Evolutionary conservation across 2,797 vertebrate genomes (phyloP).

Genomic region (Dermochelys coriacea): DNA sequence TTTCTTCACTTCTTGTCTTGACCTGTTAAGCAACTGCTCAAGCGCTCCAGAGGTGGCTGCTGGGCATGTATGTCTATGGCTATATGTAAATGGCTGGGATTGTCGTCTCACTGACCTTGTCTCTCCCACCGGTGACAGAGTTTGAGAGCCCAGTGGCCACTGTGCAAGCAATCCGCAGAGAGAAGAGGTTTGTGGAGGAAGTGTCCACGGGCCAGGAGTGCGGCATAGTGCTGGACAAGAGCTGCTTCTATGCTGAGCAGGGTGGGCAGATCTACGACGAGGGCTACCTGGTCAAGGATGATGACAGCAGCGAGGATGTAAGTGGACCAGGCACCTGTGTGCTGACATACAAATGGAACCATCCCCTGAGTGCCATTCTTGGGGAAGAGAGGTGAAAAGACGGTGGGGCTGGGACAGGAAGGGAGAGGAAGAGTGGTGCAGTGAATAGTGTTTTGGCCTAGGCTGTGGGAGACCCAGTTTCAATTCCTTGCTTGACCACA

Average conservation of each 20-base stretch:
- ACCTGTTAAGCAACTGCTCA: not conserved
- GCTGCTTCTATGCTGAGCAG: slow-evolving; percentile 97
- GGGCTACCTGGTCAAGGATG: slow-evolving; percentile 93
- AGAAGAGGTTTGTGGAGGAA: slow-evolving; percentile 91
- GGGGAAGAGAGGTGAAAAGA: not conserved
- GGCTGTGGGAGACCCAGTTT: not conserved
- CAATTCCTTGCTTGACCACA: not conserved
- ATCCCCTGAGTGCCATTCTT: not conserved
- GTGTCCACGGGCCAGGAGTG: slow-evolving; percentile 94
- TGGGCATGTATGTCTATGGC: not conserved
- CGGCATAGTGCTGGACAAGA: slow-evolving; percentile 93
- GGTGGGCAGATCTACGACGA: slow-evolving; percentile 97
- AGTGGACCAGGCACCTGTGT: slow-evolving; percentile 63
- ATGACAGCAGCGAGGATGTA: slow-evolving; percentile 91
- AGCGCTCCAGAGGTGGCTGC: not conserved
- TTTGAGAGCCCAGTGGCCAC: slow-evolving; percentile 86
- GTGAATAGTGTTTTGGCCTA: not conserved
- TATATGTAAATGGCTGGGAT: not conserved
- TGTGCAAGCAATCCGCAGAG: slow-evolving; percentile 91
- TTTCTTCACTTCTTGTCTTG: not conserved
- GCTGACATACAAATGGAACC: not conserved
- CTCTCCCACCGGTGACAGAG: slow-evolving; percentile 55
- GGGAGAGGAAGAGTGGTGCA: not conserved
- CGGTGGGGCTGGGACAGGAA: not conserved
- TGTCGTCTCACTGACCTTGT: not conserved